phyloP scores from a whole-genome alignment of 2,797 vertebrate genomes.

The Luscinia megarhynchos region DNA sequence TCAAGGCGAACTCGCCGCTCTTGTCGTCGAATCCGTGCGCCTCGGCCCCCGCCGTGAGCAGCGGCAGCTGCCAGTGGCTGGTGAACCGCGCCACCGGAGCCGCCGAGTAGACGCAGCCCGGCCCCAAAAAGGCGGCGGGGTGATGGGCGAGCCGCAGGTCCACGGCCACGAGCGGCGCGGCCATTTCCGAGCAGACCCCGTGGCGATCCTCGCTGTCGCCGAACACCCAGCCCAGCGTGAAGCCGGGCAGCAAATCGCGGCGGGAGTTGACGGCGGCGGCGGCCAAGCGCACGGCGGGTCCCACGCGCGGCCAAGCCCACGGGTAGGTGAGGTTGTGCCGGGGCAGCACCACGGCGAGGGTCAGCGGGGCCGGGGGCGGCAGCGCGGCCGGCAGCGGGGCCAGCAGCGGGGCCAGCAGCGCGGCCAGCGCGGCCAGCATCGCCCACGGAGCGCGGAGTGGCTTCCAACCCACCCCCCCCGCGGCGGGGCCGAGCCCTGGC shows the following conservation, averaged over 20 bases:
- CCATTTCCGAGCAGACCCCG: slow-evolving; percentile 87
- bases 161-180: slow-evolving; percentile 87
- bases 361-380: slow-evolving; percentile 70
- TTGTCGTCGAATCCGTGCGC: slow-evolving; percentile 83
- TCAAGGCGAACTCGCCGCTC: slow-evolving; percentile 75
- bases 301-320: slow-evolving; percentile 93
- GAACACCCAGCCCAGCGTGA: slow-evolving; percentile 76
- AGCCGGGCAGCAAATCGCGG: slow-evolving; percentile 77
- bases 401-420: not conserved
- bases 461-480: not conserved
- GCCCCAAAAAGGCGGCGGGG: slow-evolving; percentile 89
- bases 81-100: slow-evolving; percentile 89
- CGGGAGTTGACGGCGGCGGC: slow-evolving; percentile 75
- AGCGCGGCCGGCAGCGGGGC: not conserved
- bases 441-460: not conserved
- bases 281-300: slow-evolving; percentile 85
- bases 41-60: slow-evolving; percentile 89
- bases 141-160: slow-evolving; percentile 84
- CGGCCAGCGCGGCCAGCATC: slow-evolving; percentile 14
- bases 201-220: slow-evolving; percentile 85
- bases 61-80: slow-evolving; percentile 88
- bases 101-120: slow-evolving; percentile 89
- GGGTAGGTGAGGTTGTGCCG: slow-evolving; percentile 86
- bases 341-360: slow-evolving; percentile 89
- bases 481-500: slow-evolving; percentile 26